Evolutionary conservation across 2,888 invertebrate species (phyloP), one percentile per base, ranked within the genome.

Genomic region (Rhynchonema sp.): DNA sequence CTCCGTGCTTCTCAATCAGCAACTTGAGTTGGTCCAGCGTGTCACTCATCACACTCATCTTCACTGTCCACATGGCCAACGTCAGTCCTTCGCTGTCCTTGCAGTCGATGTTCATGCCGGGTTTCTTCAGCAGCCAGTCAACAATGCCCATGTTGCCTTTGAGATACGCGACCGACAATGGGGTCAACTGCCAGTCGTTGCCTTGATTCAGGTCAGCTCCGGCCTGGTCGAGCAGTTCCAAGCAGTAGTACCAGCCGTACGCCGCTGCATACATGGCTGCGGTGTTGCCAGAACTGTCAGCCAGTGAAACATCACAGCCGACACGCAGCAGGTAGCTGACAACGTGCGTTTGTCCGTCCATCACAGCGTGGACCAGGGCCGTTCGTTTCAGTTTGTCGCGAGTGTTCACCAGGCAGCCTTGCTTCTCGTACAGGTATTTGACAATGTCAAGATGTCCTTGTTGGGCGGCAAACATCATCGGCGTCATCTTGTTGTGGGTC

Each of bases 261-360:
- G 78, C 69, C n/a, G 76, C 75, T 1, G 79, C 79, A 67, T 79
- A 79, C 68, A 79, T 79, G 1, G 77, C 71, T 1, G 76, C 66
- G 1, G 77, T 72, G 67, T 79, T 80, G 30, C 76, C 77, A 6
- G 77, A 77, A 46, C 73, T 73, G 65, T 79, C 79, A 1, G 67
- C 67, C 3, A 69, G 66, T 62, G 76, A 70, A 1, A 76, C 73
- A 65, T 77, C 74, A 1, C 75, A 74, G 20, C 78, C 78, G 52
- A 75, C 66, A 38, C 72, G 66, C 23, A 79, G 68, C 55, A 79
- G 67, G 68, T 74, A 77, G 0, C 77, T 76, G 1, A 74, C 74
- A 46, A 78, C 69, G 62, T 75, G 73, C 0, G 76, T 70, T 63
- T 76, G 74, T 1, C 78, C 78, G 65, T 77, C 38, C 9, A 38